Conservation (phyloP, 2,797 vertebrate species). For the Tangara arthus region DNA sequence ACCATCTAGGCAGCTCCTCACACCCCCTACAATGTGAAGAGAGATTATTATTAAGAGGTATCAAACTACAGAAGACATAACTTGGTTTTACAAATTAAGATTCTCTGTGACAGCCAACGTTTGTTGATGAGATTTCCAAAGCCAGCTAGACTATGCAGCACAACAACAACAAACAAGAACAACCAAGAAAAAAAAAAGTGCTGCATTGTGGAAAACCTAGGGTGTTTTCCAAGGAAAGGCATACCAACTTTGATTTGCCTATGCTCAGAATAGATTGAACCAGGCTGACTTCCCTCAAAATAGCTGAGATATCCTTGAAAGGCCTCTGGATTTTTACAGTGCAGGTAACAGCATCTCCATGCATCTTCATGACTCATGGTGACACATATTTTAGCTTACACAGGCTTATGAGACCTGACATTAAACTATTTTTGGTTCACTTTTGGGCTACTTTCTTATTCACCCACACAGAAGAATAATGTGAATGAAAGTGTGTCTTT, state of each 20-base stretch:
- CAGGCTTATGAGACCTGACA: neutral
- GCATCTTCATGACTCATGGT: slow-evolving; percentile 14
- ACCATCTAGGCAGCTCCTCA: neutral
- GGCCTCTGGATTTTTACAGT: slow-evolving; percentile 13
- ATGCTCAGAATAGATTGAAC: neutral
- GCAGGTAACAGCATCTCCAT: slow-evolving; percentile 33
- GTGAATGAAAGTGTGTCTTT: neutral
- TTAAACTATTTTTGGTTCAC: slow-evolving; percentile 27
- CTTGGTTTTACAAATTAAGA: neutral
- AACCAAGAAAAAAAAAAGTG: neutral
- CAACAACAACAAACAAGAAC: neutral
- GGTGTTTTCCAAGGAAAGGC: neutral
- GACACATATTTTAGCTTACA: slow-evolving; percentile 12
- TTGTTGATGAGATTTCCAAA: neutral
- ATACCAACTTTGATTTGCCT: neutral
- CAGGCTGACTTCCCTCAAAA: neutral
- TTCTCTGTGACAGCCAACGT: neutral
- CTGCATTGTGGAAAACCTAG: neutral
- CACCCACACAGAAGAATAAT: neutral
- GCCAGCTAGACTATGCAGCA: neutral
- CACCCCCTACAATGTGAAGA: neutral
- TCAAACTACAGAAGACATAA: neutral
- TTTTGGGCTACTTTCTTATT: slow-evolving; percentile 28
- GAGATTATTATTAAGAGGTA: neutral
- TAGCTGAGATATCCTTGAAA: slow-evolving; percentile 13